Base-by-base conservation (phyloP, 2,888 invertebrate species). In the Arenicola marina region DNA sequence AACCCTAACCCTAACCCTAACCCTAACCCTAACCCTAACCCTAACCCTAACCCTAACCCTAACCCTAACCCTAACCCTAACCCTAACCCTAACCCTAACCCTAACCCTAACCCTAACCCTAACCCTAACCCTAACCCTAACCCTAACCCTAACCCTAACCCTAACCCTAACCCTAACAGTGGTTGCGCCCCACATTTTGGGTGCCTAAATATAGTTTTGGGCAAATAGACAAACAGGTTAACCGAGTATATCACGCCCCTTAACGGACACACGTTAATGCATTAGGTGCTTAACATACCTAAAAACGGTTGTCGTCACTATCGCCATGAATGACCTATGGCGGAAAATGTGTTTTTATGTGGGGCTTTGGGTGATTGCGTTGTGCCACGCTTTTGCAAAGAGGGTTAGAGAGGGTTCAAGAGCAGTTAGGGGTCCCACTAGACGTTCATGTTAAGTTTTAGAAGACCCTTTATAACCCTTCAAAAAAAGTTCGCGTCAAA, bases 51-150 rank as follows among this genome's bases (percentile, higher is more conserved):
- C 65, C 66, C 70, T 67, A 67, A 68, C 62, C 68, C 63, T 64
- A 68, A 66, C 66, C 68, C 68, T 68, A 66, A 68, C 66, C 65
- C 70, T 66, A 61, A 66, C 66, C 61, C 61, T 62, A 70, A 60
- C 62, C 68, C 65, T 61, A 63, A 61, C 63, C 68, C 62, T 59
- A 65, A 59, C 63, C 56, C 44, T 45, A 48, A 46, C 65, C 59
- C 55, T 53, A 66, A 57, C 64, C 62, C 58, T 57, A 51, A 61
- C 63, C 68, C 62, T 61, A 66, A 63, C 63, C 66, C 62, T 56
- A 62, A 56, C 65, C 68, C 59, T 62, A 67, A 63, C 62, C 66
- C 62, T 61, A 56, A 56, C 60, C 60, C 58, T 57, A 65, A 56
- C 65, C 63, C 62, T 60, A 57, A 57, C 57, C 57, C 57, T 56